These are phyloP conservation scores for Epinephelus cyanopodus DNA, from an alignment of 2,113 vertebrate genomes.

Conservation along the genomic window DNA sequence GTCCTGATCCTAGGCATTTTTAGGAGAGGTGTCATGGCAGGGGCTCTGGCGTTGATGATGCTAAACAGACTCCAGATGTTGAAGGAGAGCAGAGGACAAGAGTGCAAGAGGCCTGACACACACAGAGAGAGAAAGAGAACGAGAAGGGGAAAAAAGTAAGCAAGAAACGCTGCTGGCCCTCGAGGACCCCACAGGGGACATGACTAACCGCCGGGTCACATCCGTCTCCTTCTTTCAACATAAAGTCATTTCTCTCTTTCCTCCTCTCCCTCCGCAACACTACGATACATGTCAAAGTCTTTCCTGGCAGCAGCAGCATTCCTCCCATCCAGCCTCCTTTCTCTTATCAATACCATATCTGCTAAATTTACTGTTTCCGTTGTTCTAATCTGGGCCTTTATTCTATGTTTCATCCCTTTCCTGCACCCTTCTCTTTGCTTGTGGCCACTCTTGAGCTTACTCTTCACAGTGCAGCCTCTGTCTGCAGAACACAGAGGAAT, in stretches of 20 bases:
- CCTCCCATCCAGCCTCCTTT: conserved; percentile 38
- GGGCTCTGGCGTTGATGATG: conserved; percentile 65
- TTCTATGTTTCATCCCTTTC: conserved; percentile 51
- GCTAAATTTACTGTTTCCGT: conserved; percentile 64
- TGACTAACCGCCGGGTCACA: conserved; percentile 72
- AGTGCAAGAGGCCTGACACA: conserved; percentile 59
- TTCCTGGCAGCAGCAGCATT: conserved; percentile 58
- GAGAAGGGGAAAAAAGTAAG: conserved; percentile 11
- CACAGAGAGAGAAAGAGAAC: conserved; percentile 6
- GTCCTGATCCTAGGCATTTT: conserved; percentile 61
- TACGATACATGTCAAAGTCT: conserved; percentile 44
- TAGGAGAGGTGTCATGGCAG: conserved; percentile 68
- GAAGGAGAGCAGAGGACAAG: conserved; percentile 68
- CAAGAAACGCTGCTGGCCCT: conserved; percentile 47
- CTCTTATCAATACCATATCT: conserved; percentile 59
- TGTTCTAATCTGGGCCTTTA: conserved; percentile 51
- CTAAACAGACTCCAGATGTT: conserved; percentile 84
- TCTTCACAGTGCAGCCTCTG: conserved; percentile 67
- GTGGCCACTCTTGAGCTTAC: conserved; percentile 28
- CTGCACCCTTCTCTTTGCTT: conserved; percentile 34
- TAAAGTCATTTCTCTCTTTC: conserved; percentile 58
- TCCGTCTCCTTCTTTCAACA: conserved; percentile 79
- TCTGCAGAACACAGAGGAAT: conserved; percentile 60
- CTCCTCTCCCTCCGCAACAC: conserved; percentile 49
- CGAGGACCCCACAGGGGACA: conserved; percentile 67